Base-by-base conservation (phyloP, 2,888 invertebrate species). In the Pyrochroa serraticornis region DNA sequence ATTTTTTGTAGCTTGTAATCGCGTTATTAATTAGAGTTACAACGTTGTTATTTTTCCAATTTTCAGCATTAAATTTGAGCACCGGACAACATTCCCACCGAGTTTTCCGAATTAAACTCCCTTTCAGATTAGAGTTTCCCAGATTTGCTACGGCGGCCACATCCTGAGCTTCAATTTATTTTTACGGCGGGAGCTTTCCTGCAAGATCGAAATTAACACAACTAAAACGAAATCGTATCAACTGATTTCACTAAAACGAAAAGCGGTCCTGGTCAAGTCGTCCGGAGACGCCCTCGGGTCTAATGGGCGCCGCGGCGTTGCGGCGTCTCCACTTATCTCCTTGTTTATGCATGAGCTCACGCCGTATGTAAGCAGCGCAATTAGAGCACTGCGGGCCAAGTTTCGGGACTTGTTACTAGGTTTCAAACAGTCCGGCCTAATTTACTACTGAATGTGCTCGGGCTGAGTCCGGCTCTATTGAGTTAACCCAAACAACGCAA, bases 321-420 rank as follows among this genome's bases (percentile, higher is more conserved):
- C 54, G 38, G 14, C 46, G 36, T 48, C 56, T 72, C 72, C 75
- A 75, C 76, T 77, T 77, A 76, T 75, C 77, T 75, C 73, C 71
- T 77, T 75, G 76, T 76, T 77, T 77, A 77, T 76, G 76, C 76
- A 77, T 77, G 77, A 77, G 74, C 66, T 72, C 60, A 68, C 76
- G 71, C 75, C 72, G 50, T 56, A 56, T 56, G 56, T 44, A 53
- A 49, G 49, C 44, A 44, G 44, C 49, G 56, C 56, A 56, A 56
- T 56, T 56, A 56, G 56, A 49, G 33, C 56, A 48, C 35, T 12
- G 33, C 54, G 9, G 48, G 34, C 45, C 53, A 53, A 53, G 53
- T 53, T 53, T 53, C 53, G 53, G 35, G 22, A 46, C 53, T 53
- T 53, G 53, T 53, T 53, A 53, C 46, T 46, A 39, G 46, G 46